Base-by-base conservation (phyloP, 2,888 invertebrate species). In the Physocephala rufipes region DNA sequence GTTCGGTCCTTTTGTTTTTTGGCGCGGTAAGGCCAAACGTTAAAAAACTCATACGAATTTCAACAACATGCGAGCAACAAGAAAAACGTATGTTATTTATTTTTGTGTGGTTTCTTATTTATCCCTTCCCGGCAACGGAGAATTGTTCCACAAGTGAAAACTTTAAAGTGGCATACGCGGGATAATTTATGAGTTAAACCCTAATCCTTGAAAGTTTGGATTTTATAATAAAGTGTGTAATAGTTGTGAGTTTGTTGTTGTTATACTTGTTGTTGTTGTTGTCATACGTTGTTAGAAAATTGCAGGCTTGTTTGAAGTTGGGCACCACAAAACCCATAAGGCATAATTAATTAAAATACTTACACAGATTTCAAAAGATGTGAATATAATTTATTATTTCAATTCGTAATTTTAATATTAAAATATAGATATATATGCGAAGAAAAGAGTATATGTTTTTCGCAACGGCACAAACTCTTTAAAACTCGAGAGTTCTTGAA, bases 181-280 rank as follows among this genome's bases (percentile, higher is more conserved):
- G 24, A 21, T 68, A 58, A 68, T 68, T 68, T 68, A 68, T 68
- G 61, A 19, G 61, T 49, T 62, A 12, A 62, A 62, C 68, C 61
- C 47, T 62, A 12, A 62, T 68, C 68, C 61, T 63, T 16, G 16
- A 21, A n/a, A 13, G 45, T 26, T 45, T 45, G 12, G 36, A 66
- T 63, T 55, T 58, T 65, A 26, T 16, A 58, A 51, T 65, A 26
- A 58, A n/a, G 45, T 67, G 55, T 67, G 30, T 53, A 66, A 66
- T 66, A 53, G n/a, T n/a, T n/a, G n/a, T n/a, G 53, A 49, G 30
- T 2, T 16, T 7, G n/a, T 49, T 26, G 24, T 12, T 2, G 15
- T 53, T 24, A 2, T 51, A 12, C 51, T 51, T 51, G n/a, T 1
- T 61, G 58, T 59, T 28, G 53, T 55, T 55, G 53, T 24, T 55